Evolutionary conservation across 2,888 invertebrate genomes (phyloP).

Genomic region (Orthonevra nobilis): DNA sequence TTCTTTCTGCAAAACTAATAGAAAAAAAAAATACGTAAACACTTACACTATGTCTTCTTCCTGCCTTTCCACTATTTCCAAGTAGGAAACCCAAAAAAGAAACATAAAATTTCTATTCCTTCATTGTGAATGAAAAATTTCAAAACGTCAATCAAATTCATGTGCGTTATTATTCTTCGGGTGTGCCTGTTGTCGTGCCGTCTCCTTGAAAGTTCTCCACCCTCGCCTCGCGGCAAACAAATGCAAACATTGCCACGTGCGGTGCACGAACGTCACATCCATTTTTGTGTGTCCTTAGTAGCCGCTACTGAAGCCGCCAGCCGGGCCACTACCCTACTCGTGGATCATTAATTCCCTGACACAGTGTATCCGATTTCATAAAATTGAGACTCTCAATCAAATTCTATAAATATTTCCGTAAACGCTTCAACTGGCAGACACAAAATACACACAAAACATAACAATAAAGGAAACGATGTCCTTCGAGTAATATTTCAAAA

Average conservation of each 20-base stretch:
- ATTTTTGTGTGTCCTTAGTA: constrained; percentile 58
- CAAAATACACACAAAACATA: constrained; percentile 43
- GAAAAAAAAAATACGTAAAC: constrained; percentile 38
- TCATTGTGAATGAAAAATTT: constrained; percentile 55
- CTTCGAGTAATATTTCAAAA: constrained; percentile 67
- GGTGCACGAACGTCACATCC: constrained; percentile 48
- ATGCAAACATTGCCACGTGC: constrained; percentile 69
- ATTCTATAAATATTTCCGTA: constrained; percentile 71
- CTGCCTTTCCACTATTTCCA: constrained; percentile 24
- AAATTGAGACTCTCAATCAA: constrained; percentile 68
- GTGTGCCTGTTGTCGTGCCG: constrained; percentile 52
- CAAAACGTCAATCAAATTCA: constrained; percentile 66
- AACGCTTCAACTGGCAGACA: constrained; percentile 54
- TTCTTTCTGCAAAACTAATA: constrained; percentile 66
- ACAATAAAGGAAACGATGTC: constrained; percentile 39
- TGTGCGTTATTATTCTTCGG: constrained; percentile 65
- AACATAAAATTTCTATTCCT: constrained; percentile 40
- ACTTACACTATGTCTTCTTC: constrained; percentile 45
- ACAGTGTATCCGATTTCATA: constrained; percentile 70
- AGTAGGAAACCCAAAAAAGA: no score
- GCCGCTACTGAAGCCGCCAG: no score
- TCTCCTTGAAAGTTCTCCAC: constrained; percentile 31
- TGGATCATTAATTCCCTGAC: constrained; percentile 69
- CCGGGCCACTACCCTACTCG: constrained; percentile 36
- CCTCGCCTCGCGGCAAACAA: constrained; percentile 50